These are phyloP conservation scores for Acanthis flammea DNA, from an alignment of 2,797 vertebrate genomes.

Conservation along the genomic window DNA sequence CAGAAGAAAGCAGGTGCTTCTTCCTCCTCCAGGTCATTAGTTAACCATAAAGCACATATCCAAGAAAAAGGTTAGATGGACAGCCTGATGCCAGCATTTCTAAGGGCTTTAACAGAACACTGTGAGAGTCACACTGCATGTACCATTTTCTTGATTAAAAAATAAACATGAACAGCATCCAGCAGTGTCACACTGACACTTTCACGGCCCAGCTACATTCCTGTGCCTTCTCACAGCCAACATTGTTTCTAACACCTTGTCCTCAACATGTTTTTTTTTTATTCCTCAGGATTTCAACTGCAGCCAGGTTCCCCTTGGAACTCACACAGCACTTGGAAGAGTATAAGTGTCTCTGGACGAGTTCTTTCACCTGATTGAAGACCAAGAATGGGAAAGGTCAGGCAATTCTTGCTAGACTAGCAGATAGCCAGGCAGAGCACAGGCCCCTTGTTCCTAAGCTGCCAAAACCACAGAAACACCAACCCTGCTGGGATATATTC, in stretches of 20 bases:
- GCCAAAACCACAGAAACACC: not conserved
- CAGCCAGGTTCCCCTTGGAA: not conserved
- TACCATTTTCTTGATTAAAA: conserved; percentile 20
- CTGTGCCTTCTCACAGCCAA: not conserved
- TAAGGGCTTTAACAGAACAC: not conserved
- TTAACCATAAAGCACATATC: not conserved
- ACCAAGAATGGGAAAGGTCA: not conserved
- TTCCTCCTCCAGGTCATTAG: not conserved
- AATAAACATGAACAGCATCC: not conserved
- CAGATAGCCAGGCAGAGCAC: not conserved
- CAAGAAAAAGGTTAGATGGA: not conserved
- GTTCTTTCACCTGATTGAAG: not conserved
- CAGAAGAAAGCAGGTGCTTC: not conserved
- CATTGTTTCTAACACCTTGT: not conserved
- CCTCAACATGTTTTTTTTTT: accelerated
- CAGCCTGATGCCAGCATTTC: not conserved
- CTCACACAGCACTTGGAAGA: not conserved
- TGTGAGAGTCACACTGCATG: not conserved
- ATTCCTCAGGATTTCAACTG: not conserved
- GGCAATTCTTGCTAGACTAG: not conserved
- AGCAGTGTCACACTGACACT: not conserved
- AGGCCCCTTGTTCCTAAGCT: not conserved
- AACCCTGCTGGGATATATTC: not conserved
- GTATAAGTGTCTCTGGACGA: not conserved
- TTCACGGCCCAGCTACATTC: not conserved